These are phyloP conservation scores for Tinamus major DNA, from an alignment of 2,797 vertebrate genomes.

Conservation along the genomic window DNA sequence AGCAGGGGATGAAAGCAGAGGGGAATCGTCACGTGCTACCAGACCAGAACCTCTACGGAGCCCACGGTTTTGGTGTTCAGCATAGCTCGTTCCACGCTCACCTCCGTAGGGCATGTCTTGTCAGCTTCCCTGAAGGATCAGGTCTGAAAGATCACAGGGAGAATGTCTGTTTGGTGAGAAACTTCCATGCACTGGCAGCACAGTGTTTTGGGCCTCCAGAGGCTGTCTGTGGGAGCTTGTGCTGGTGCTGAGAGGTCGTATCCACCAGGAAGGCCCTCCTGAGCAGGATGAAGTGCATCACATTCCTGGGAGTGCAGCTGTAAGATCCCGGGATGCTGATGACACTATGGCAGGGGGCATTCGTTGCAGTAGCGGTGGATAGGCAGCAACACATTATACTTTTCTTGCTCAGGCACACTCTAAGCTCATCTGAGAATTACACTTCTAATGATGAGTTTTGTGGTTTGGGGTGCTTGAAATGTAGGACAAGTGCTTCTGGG, in stretches of 20 bases:
- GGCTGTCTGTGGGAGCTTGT: neutral
- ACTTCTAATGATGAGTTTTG: slow-evolving; percentile 51
- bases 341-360: neutral
- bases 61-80: neutral
- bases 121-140: neutral
- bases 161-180: neutral
- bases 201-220: neutral
- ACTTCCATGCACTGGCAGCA: neutral
- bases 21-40: neutral
- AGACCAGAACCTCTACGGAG: neutral
- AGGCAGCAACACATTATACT: neutral
- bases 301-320: neutral
- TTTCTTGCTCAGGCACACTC: neutral
- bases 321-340: neutral
- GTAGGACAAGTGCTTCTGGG: slow-evolving; percentile 58
- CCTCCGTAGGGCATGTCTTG: neutral
- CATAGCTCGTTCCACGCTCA: neutral
- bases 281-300: neutral
- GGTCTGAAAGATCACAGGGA: neutral
- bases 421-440: slow-evolving; percentile 23
- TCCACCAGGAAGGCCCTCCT: neutral
- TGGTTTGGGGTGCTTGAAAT: slow-evolving; percentile 55
- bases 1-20: neutral
- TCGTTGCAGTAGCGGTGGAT: neutral
- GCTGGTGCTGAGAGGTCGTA: neutral